phyloP scores from a whole-genome alignment of 2,113 vertebrate species.

The Motacilla tschutschensis region DNA sequence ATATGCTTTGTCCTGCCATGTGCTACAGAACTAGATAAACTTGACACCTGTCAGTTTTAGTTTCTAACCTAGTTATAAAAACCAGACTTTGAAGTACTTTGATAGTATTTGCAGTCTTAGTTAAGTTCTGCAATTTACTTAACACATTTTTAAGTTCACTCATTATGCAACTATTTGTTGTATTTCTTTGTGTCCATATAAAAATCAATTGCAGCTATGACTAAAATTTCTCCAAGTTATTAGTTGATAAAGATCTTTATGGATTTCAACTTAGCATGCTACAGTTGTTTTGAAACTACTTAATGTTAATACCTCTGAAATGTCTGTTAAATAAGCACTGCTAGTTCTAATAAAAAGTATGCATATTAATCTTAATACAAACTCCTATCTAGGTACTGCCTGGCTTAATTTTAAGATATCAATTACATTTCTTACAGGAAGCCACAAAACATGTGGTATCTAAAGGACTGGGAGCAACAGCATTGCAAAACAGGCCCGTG shows the following conservation, averaged over 20 bases:
- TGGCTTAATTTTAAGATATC: not conserved
- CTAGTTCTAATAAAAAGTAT: not conserved
- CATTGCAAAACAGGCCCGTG: not conserved
- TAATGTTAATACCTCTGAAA: not conserved
- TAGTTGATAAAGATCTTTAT: not conserved
- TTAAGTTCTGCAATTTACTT: not conserved
- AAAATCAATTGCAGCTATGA: not conserved
- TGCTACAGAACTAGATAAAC: not conserved
- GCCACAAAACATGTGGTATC: conserved; percentile 71
- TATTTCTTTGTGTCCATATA: not conserved
- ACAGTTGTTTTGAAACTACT: not conserved
- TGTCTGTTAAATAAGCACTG: not conserved
- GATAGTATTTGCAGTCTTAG: not conserved
- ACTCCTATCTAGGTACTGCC: not conserved
- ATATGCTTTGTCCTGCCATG: not conserved
- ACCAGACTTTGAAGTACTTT: not conserved
- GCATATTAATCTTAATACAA: not conserved
- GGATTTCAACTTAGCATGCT: not conserved
- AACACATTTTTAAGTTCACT: not conserved
- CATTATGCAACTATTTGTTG: not conserved
- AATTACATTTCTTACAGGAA: conserved; percentile 60
- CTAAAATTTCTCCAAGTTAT: not conserved
- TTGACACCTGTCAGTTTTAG: not conserved
- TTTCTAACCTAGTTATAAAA: not conserved
- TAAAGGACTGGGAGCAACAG: not conserved